phyloP scores from a whole-genome alignment of 2,113 vertebrate species.

The Siniperca chuatsi region DNA sequence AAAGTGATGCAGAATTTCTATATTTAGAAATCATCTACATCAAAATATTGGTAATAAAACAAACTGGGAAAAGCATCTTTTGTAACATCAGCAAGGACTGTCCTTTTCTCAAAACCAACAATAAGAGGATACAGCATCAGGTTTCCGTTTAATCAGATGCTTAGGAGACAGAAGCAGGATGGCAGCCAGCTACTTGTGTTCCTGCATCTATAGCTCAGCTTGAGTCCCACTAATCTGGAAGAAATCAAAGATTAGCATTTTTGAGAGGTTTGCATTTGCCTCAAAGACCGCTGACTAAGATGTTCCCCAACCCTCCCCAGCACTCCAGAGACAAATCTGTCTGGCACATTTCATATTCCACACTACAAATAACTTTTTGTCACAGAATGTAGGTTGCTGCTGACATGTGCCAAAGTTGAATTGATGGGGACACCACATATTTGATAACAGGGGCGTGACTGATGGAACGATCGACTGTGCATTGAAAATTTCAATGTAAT shows the following conservation, averaged over 20 bases:
- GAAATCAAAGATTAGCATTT: conserved; percentile 84
- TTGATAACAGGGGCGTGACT: conserved; percentile 48
- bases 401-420: conserved; percentile 66
- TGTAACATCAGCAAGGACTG: conserved; percentile 43
- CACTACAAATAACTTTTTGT: conserved; percentile 63
- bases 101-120: conserved; percentile 57
- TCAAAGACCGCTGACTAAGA: conserved; percentile 77
- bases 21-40: background rate
- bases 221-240: conserved; percentile 78
- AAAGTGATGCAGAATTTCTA: background rate
- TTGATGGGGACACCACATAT: conserved; percentile 56
- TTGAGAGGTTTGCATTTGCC: conserved; percentile 74
- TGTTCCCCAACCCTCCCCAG: conserved; percentile 46
- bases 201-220: conserved; percentile 73
- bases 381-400: conserved; percentile 57
- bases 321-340: conserved; percentile 70
- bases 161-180: conserved; percentile 66
- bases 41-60: conserved; percentile 25
- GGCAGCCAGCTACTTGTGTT: conserved; percentile 71
- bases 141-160: conserved; percentile 75
- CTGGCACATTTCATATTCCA: conserved; percentile 66
- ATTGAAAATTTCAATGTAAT: conserved; percentile 51
- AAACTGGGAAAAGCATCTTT: conserved; percentile 30
- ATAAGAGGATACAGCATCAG: conserved; percentile 50
- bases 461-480: conserved; percentile 46